Base-by-base conservation (phyloP, 2,113 vertebrate species). In the Lipophrys pholis region DNA sequence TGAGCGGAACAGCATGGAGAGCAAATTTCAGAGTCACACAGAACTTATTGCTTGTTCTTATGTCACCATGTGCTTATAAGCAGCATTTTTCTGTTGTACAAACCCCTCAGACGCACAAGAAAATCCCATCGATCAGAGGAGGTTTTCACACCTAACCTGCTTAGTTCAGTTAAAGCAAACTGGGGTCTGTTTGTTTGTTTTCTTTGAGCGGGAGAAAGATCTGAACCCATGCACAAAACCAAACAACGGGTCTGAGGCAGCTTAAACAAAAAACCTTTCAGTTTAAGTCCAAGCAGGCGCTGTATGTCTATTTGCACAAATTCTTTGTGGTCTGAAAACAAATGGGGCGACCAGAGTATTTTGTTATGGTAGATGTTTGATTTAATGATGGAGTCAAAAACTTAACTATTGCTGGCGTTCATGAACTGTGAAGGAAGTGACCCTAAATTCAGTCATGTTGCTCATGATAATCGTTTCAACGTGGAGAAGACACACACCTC, bases 21-120 rank as follows among this genome's bases (percentile, higher is more conserved):
- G 51, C 45, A 21, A 49, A 76, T 80, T 79, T 79, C 52, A 76
- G 84, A 83, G 58, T 72, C 60, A 59, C 48, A 63, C 17, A 35
- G 60, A 46, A 30, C 59, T 51, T 8, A 40, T 57, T 46, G 42
- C 62, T 58, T 70, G 42, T 50, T 67, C 39, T 61, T 52, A 70
- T 62, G 76, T 73, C 67, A 66, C 36, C 2, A 75, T n/a, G 45
- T 48, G 45, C 4, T 2, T 48, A n/a, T n/a, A 48, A 48, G 14
- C 7, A 30, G 45, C 38, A 50, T 11, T 52, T 54, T 41, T 38
- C 35, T 71, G 9, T 62, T 42, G 51, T 49, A 46, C 38, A 46
- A 68, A 35, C 16, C 15, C 11, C 3, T 11, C 56, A 43, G 11
- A 64, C 39, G 59, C 5, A 63, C 15, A 55, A 60, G 17, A 52